Evolutionary conservation across 2,797 vertebrate genomes (phyloP), one percentile per base, ranked within the genome.

Genomic region (Crax fasciolata): DNA sequence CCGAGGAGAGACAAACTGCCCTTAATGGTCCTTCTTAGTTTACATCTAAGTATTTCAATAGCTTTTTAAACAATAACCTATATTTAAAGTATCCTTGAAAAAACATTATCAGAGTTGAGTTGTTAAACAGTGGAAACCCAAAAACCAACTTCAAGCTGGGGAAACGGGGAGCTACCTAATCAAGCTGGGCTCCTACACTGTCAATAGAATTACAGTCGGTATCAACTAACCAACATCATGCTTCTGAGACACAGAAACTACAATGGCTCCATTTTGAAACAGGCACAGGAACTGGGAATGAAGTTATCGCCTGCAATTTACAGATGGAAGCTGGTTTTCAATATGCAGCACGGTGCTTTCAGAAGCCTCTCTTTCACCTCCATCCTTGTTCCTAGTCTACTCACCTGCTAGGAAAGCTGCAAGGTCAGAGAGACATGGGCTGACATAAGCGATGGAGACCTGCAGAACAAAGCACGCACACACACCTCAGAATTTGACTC

Each of bases 391-490:
- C 46, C 49, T 62, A 32, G 67, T 18, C 23, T 52, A 30, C 72
- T 63, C 81, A 59, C 52, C 13, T 35, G 9, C 2, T 2, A 0
- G 73, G 30, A 49, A 11, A 79, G 66, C 0, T 38, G 79, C 32
- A 81, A 24, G 79, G 43, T 17, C 77, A 3, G 3, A 1, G 43
- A 86, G 48, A 61, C 24, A 4, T 0, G 16, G 78, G 44, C 39
- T 23, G 66, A 70, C 57, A 38, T 1, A 82, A 77, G 9, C 9
- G 67, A 63, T 21, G 48, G 74, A 46, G 70, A 59, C 7, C 38
- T 38, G 77, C 2, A 1, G 0, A 81, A 49, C 46, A 35, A 2
- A 61, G 43, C 8, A 1, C 0, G 1, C 55, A 35, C 0, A 30
- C 3, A 4, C 25, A 20, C 7, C 77, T 62, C 74, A 52, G 30